Conservation (phyloP, 2,113 vertebrate species). For the Campylorhamphus procurvoides region DNA sequence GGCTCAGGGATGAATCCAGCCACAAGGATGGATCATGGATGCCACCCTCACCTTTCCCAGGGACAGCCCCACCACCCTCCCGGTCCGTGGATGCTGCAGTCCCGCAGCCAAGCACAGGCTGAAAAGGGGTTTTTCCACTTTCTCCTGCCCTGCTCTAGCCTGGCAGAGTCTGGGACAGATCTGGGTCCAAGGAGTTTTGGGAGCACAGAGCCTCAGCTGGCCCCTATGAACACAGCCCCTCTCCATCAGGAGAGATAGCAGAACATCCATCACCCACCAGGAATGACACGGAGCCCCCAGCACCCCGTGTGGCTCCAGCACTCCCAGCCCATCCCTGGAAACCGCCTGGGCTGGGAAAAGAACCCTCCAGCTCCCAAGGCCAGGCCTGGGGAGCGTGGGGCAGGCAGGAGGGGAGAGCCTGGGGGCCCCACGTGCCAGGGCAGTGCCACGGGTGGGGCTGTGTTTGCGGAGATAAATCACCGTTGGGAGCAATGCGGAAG, state of each 20-base stretch:
- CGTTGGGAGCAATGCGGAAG: constrained; percentile 21
- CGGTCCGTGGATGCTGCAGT: fast-evolving
- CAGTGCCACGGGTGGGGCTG: constrained; percentile 7
- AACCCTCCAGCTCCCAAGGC: fast-evolving
- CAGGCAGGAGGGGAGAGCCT: neutral
- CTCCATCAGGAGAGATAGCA: fast-evolving
- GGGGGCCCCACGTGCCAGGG: neutral
- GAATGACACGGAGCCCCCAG: neutral
- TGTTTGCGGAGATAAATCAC: neutral
- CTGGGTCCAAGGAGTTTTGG: fast-evolving
- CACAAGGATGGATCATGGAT: neutral
- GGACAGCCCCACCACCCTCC: fast-evolving
- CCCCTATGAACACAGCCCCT: too few relatives aligned
- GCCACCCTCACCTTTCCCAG: neutral
- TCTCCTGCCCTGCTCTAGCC: neutral
- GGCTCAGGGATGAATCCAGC: neutral
- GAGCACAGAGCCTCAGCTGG: fast-evolving
- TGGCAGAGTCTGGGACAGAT: fast-evolving
- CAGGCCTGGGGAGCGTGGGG: neutral
- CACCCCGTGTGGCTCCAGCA: fast-evolving
- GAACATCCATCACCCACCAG: neutral
- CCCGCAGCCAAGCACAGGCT: fast-evolving
- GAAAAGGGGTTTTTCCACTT: neutral
- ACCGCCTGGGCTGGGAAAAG: fast-evolving
- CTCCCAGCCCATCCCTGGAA: neutral